Conservation (phyloP, 1,140 invertebrate genomes). For the Dendrolimus kikuchii region DNA sequence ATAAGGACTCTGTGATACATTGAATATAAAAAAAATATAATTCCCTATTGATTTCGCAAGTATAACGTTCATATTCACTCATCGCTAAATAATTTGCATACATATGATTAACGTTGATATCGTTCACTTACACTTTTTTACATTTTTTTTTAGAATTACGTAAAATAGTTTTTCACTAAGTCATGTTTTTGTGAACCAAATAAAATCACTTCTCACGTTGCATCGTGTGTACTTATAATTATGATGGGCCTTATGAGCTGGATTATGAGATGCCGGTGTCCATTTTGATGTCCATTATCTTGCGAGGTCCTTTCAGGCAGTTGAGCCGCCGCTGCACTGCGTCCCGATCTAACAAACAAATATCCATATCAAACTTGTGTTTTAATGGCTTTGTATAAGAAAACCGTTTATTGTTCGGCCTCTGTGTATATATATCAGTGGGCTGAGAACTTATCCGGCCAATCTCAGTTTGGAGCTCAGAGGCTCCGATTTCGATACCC, state of each 20-base stretch:
- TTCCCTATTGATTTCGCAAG: constrained; percentile 65
- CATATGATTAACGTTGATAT: constrained; percentile 43
- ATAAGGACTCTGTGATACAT: constrained; percentile 27
- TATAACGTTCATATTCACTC: constrained; percentile 35
- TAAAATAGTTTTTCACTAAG: constrained; percentile 48
- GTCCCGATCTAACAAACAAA: constrained; percentile 49
- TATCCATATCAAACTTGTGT: constrained; percentile 3
- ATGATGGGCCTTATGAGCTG: constrained; percentile 35
- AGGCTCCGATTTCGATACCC: too few relatives aligned
- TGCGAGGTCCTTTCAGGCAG: constrained; percentile 57
- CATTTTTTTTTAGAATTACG: constrained; percentile 45
- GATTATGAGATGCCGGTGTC: constrained; percentile 68
- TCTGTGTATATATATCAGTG: too few relatives aligned
- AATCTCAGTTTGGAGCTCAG: too few relatives aligned
- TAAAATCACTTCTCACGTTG: constrained; percentile 68
- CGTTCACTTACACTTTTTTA: constrained; percentile 59
- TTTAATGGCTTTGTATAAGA: too few relatives aligned
- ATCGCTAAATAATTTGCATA: constrained; percentile 43
- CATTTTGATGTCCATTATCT: constrained; percentile 63
- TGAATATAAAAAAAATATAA: constrained; percentile 67
- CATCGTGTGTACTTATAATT: constrained; percentile 42
- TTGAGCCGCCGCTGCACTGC: constrained; percentile 64
- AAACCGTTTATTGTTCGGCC: too few relatives aligned
- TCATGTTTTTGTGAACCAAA: constrained; percentile 58
- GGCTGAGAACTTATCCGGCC: too few relatives aligned